phyloP scores from a whole-genome alignment of 2,113 vertebrate species.

The Mellivora capensis region DNA sequence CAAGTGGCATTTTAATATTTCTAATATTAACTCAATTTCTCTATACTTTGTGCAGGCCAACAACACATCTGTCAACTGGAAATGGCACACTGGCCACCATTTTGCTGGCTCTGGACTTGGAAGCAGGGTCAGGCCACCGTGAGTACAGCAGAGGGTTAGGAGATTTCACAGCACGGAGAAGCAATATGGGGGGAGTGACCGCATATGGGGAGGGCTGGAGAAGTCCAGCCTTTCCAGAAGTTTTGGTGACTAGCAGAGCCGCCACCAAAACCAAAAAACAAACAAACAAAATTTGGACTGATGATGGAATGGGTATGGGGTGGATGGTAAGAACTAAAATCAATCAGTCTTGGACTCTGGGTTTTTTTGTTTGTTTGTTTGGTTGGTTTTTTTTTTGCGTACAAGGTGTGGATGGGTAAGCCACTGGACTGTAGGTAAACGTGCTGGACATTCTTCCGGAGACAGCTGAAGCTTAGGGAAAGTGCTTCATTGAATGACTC shows the following conservation, averaged over 20 bases:
- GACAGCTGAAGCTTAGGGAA: background rate
- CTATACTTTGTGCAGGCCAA: background rate
- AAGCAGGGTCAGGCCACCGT: background rate
- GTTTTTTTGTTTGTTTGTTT: too few species aligned
- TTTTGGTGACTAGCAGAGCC: background rate
- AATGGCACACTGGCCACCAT: background rate
- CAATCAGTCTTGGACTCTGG: background rate
- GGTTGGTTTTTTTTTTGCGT: background rate
- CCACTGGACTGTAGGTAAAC: background rate
- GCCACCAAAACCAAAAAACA: fast-evolving
- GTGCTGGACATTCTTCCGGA: background rate
- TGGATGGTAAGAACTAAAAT: background rate
- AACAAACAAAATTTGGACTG: too few species aligned
- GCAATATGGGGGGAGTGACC: background rate
- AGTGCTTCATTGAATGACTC: background rate
- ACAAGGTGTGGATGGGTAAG: background rate
- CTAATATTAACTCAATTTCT: background rate
- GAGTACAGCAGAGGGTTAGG: background rate
- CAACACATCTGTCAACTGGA: background rate
- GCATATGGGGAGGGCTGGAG: too few species aligned
- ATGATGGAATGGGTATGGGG: background rate
- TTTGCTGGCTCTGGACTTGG: background rate
- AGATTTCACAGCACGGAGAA: background rate
- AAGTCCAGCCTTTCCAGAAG: too few species aligned
- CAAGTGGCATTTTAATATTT: background rate